phyloP scores from a whole-genome alignment of 2,888 invertebrate species.

The Carabus problematicus region DNA sequence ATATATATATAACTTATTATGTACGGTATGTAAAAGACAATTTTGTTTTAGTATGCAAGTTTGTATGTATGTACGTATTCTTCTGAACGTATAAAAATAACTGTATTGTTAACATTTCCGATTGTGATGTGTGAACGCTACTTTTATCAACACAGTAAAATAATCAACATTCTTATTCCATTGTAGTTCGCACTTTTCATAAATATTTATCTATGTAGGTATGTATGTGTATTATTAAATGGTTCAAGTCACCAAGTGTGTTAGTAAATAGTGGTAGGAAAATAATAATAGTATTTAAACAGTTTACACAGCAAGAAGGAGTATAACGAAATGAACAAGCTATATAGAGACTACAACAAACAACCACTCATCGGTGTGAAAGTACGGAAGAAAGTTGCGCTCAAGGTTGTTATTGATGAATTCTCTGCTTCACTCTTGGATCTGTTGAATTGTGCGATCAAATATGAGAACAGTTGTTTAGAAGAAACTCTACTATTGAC shows the following conservation, averaged over 20 bases:
- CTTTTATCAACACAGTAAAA: slow-evolving; percentile 34
- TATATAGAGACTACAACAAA: no score
- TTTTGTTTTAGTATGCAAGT: background rate
- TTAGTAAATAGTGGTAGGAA: no score
- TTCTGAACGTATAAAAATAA: slow-evolving; percentile 40
- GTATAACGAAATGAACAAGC: no score
- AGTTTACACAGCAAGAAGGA: no score
- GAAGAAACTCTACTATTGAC: slow-evolving; percentile 41
- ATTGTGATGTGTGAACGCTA: slow-evolving; percentile 36
- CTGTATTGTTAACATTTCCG: slow-evolving; percentile 32
- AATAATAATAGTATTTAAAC: no score
- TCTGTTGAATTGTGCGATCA: slow-evolving; percentile 36
- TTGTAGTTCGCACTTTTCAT: background rate
- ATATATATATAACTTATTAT: background rate
- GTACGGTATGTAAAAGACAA: slow-evolving; percentile 12
- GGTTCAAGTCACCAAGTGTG: no score
- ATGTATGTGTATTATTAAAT: no score
- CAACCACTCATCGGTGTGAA: background rate
- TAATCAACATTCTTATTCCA: slow-evolving; percentile 21
- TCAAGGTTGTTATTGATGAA: background rate
- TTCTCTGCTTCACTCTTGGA: background rate
- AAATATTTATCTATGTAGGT: no score
- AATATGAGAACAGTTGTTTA: slow-evolving; percentile 38
- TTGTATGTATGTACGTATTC: slow-evolving; percentile 1
- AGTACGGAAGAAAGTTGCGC: background rate